phyloP scores from a whole-genome alignment of 2,797 vertebrate genomes.

The Xiphophorus birchmanni region DNA sequence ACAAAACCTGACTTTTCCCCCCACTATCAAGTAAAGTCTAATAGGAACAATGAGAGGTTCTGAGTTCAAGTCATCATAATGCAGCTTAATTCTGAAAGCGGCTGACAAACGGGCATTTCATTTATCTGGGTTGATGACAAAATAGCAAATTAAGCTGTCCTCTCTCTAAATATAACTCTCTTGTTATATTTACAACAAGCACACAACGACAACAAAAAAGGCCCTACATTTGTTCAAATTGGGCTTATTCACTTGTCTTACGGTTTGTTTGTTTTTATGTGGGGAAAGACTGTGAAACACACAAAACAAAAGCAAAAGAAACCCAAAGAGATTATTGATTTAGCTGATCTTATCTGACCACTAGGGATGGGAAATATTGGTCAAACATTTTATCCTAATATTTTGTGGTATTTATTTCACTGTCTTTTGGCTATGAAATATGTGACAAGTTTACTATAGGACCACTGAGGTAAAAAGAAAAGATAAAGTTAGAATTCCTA shows the following conservation, averaged over 20 bases:
- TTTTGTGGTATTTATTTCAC: neutral
- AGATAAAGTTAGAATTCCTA: neutral
- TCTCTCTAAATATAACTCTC: neutral
- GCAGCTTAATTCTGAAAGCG: neutral
- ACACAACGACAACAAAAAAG: too few relatives aligned
- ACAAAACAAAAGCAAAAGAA: neutral
- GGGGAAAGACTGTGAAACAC: neutral
- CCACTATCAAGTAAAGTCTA: neutral
- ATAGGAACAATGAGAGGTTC: too few relatives aligned
- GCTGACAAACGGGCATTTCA: neutral
- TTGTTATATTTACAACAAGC: neutral
- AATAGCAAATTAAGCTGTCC: neutral
- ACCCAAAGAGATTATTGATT: neutral
- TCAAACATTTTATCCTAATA: neutral
- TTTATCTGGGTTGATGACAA: neutral
- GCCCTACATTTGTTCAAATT: neutral
- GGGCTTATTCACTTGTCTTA: neutral
- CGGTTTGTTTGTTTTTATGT: neutral
- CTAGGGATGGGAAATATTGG: neutral
- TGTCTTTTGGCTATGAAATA: neutral
- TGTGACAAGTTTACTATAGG: neutral
- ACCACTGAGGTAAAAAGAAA: neutral
- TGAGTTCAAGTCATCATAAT: neutral
- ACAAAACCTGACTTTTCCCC: too few relatives aligned
- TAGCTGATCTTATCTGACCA: neutral